A percentile compares a stretch with the other conserved stretches of the same genome.
Conservation (phyloP, 2,113 vertebrate species). For the Clarias batrachus region DNA sequence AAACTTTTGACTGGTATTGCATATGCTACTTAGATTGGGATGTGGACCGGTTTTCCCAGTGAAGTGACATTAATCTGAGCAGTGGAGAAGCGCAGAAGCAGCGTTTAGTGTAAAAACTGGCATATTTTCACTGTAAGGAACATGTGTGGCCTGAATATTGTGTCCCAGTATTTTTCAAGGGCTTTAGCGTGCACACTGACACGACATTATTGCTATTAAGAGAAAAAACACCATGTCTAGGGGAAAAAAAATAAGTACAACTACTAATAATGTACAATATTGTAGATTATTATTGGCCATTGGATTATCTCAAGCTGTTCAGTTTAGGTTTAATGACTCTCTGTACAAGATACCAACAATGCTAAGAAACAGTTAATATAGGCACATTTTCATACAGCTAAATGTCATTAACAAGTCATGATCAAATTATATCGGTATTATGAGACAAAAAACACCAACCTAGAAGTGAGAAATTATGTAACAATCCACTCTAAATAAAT, state of each 20-base stretch:
- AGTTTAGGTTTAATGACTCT: neutral
- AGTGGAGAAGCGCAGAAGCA: neutral
- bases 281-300: too few species aligned
- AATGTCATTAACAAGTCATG: neutral
- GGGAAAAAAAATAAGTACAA: neutral
- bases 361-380: conserved; percentile 1
- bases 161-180: conserved; percentile 16
- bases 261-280: neutral
- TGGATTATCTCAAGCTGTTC: neutral
- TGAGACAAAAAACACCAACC: neutral
- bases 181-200: neutral
- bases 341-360: neutral
- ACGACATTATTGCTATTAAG: neutral
- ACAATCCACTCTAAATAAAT: neutral
- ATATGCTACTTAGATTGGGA: neutral
- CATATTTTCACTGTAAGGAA: neutral
- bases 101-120: neutral
- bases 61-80: neutral
- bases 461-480: neutral
- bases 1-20: too few species aligned
- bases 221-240: neutral
- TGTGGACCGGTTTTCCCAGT: neutral
- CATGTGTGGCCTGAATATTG: neutral
- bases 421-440: neutral
- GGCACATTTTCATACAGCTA: neutral